phyloP scores from a whole-genome alignment of 2,888 invertebrate species.

The Melanophora roralis region DNA sequence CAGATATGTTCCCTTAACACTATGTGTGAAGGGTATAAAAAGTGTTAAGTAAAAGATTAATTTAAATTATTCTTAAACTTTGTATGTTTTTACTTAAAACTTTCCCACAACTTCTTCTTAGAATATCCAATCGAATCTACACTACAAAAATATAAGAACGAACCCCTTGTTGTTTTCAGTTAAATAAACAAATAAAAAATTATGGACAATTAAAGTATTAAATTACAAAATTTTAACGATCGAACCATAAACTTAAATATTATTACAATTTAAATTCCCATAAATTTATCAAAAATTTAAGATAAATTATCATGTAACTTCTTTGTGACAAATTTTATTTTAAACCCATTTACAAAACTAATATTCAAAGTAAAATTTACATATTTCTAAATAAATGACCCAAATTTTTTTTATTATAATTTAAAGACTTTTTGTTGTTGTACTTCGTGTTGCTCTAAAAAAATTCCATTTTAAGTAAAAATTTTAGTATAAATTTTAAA shows the following conservation, averaged over 20 bases:
- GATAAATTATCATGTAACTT: constrained; percentile 19
- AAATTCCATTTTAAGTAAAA: constrained; percentile 19
- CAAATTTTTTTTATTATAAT: background rate
- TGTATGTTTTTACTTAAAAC: no score
- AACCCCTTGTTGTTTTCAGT: no score
- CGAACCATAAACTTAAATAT: background rate
- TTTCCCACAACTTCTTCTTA: no score
- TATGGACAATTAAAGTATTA: background rate
- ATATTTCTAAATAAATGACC: background rate
- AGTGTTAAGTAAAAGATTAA: no score
- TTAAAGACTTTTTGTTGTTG: background rate
- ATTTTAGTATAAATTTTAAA: constrained; percentile 13
- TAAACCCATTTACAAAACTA: background rate
- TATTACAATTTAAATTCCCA: background rate
- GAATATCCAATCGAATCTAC: background rate
- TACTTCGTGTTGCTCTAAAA: background rate
- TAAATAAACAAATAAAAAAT: background rate
- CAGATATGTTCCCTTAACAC: no score
- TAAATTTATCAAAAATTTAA: background rate
- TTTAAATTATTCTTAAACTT: no score
- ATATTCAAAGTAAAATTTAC: no score
- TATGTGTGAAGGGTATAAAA: no score
- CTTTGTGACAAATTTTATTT: constrained; percentile 34
- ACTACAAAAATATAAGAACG: no score
- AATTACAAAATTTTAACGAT: background rate